Base-by-base conservation (phyloP, 2,113 vertebrate species). In the Sphyrna mokarran region DNA sequence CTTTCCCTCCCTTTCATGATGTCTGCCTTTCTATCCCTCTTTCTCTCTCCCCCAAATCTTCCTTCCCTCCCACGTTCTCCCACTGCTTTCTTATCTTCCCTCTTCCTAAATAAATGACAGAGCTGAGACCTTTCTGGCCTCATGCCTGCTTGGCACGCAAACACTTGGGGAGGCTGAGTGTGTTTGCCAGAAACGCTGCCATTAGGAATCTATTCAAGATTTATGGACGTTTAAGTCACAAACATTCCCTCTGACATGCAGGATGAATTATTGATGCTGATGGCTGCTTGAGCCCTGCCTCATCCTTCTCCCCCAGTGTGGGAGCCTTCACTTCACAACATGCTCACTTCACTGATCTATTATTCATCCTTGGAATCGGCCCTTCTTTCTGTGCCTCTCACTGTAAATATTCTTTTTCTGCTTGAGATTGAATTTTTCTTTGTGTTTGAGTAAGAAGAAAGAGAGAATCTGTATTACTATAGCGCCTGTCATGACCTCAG, bases 11-110 rank as follows among this genome's bases (percentile, higher is more conserved):
- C 95, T 95, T 11, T 14, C 33, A 80, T 5, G n/a, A 63, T 96
- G 96, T 96, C 96, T 96, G 95, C 96, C 96, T 9, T 22, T 95
- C 69, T 89, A 48, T 54, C 43, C 72, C 61, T 91, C 69, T 93
- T 29, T 37, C 63, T 86, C 87, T 69, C 18, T 76, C 29, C 33
- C n/a, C 29, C 37, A 72, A 63, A 66, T 72, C 54, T 54, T 86
- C 0, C 54, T 29, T 29, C 95, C 29, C 43, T 95, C 94, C 9
- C 23, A 26, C 2, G n/a, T 58, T 22, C 95, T 70, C 69, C 20
- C 16, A 0, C 33, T 37, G 61, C 61, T 63, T 37, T 33, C 29
- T 16, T 6, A 33, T 66, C 13, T 91, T 33, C 2, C 89, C n/a
- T 6, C 7, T n/a, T 63, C 33, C 16, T 9, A 66, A 16, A 66